Conservation (phyloP, 2,113 vertebrate genomes). For the Limanda limanda region DNA sequence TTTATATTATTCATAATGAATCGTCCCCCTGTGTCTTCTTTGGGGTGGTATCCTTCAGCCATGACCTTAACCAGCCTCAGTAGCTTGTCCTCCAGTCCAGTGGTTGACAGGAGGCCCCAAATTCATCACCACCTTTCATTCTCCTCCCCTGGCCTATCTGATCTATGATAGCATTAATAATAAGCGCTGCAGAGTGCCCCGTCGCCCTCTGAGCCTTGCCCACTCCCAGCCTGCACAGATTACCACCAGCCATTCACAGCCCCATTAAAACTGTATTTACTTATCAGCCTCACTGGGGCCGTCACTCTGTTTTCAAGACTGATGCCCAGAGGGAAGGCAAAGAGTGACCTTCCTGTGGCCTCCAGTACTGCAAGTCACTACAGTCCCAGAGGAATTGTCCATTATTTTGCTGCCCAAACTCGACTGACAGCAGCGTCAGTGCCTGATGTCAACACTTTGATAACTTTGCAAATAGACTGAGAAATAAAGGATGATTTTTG, state of each 20-base stretch:
- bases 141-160: constrained; percentile 74
- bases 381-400: constrained; percentile 30
- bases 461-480: constrained; percentile 12
- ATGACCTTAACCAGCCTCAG: constrained; percentile 70
- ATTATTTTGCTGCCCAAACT: constrained; percentile 38
- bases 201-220: constrained; percentile 67
- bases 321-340: constrained; percentile 72
- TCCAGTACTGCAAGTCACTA: constrained; percentile 42
- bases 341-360: constrained; percentile 75
- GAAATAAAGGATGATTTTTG: neutral
- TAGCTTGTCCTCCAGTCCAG: constrained; percentile 58
- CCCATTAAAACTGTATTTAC: constrained; percentile 85
- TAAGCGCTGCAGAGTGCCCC: constrained; percentile 71
- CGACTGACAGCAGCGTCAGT: constrained; percentile 16
- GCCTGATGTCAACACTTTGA: neutral
- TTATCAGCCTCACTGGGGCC: constrained; percentile 77
- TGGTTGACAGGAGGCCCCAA: constrained; percentile 67
- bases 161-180: constrained; percentile 85
- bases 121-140: constrained; percentile 79
- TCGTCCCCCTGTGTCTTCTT: constrained; percentile 55
- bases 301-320: constrained; percentile 76
- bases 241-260: constrained; percentile 75
- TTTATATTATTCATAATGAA: constrained; percentile 63
- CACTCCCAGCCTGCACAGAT: constrained; percentile 67
- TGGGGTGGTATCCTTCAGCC: constrained; percentile 68